These are phyloP conservation scores for Drosophila anomelani DNA, from an alignment of 2,888 invertebrate species.

Conservation along the genomic window DNA sequence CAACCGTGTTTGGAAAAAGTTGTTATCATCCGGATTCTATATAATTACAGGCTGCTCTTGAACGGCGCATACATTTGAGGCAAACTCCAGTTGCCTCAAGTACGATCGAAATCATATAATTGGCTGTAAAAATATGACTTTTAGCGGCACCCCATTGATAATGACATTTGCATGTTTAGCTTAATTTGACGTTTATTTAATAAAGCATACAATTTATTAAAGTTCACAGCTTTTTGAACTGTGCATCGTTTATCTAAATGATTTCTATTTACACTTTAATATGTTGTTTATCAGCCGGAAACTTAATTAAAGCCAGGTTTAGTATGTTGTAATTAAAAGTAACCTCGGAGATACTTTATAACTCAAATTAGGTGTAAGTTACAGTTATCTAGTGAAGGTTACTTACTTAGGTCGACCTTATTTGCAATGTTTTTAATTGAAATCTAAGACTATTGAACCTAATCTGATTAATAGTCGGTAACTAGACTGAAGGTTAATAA, in stretches of 20 bases:
- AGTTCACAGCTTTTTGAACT: background rate
- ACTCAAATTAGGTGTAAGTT: background rate
- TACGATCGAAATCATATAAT: conserved; percentile 16
- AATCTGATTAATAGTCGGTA: background rate
- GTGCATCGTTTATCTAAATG: conserved; percentile 1
- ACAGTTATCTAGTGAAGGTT: background rate
- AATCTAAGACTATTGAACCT: background rate
- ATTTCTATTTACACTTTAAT: background rate
- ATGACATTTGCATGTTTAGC: background rate
- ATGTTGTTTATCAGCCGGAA: conserved; percentile 1
- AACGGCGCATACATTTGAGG: conserved; percentile 8
- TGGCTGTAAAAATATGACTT: background rate
- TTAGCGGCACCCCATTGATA: background rate
- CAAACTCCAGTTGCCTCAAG: conserved; percentile 11
- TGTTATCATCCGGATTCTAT: conserved; percentile 14
- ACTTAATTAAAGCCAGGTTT: background rate
- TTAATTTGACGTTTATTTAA: conserved; percentile 6
- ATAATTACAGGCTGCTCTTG: conserved; percentile 25
- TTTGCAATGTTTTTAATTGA: background rate
- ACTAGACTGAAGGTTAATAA: background rate
- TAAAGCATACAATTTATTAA: background rate
- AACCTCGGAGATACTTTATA: conserved; percentile 3
- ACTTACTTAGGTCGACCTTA: background rate
- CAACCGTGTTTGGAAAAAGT: conserved; percentile 12
- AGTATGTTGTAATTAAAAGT: background rate